Evolutionary conservation across 2,113 vertebrate species (phyloP).

Genomic region (Dinomys branickii): DNA sequence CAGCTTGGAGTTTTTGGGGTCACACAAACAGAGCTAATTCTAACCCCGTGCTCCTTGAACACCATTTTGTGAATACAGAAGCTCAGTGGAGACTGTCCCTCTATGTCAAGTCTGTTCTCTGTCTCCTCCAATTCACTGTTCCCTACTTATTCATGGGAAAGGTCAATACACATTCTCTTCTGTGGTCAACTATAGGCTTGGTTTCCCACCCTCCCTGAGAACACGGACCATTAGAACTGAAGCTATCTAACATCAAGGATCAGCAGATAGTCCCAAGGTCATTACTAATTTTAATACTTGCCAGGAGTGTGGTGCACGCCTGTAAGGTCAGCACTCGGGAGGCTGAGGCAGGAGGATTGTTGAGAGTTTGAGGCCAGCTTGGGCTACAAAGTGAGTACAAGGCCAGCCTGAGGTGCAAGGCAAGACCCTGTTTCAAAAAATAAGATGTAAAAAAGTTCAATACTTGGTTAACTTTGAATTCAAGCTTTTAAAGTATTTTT

Average conservation of each 20-base stretch:
- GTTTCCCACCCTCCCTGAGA: neutral
- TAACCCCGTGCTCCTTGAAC: neutral
- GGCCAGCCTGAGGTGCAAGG: no score
- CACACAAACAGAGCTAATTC: neutral
- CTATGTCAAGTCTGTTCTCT: neutral
- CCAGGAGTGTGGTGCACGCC: no score
- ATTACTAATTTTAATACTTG: neutral
- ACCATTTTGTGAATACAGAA: neutral
- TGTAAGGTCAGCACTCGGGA: no score
- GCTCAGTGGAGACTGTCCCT: neutral
- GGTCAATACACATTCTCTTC: neutral
- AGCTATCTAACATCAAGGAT: neutral
- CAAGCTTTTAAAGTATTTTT: neutral
- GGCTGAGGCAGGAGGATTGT: no score
- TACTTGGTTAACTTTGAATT: neutral
- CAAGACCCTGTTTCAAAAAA: no score
- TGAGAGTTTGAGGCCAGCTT: no score
- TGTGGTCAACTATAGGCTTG: neutral
- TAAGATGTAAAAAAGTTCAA: neutral
- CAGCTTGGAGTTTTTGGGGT: neutral
- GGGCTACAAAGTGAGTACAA: no score
- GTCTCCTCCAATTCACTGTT: neutral
- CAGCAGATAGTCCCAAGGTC: neutral
- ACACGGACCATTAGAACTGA: neutral
- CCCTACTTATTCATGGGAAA: neutral